A percentile compares a stretch with the other conserved stretches of the same genome.
Conservation (phyloP, 2,797 vertebrate species). For the Bryconaethiops microstoma region DNA sequence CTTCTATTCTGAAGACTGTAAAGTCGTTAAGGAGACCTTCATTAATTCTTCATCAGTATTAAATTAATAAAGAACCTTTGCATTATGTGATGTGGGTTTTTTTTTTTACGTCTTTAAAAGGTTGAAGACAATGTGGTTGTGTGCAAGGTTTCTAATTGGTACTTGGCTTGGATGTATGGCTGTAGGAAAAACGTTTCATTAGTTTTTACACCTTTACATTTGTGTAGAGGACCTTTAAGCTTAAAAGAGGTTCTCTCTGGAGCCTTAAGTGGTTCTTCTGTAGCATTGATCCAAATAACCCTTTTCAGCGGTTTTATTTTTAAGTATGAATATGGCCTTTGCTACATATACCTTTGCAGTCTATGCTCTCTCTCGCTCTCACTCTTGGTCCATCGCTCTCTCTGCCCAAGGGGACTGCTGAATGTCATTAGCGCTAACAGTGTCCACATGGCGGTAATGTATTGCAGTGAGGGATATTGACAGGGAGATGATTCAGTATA, state of each 20-base stretch:
- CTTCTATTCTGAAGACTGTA: no score
- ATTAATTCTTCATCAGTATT: no score
- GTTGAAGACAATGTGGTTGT: no score
- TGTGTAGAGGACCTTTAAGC: no score
- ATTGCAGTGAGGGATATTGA: constrained; percentile 79
- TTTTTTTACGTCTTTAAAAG: no score
- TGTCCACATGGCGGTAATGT: constrained; percentile 80
- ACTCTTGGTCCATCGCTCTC: constrained; percentile 61
- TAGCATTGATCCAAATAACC: neutral
- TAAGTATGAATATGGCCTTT: neutral
- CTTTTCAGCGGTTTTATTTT: neutral
- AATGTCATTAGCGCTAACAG: constrained; percentile 81
- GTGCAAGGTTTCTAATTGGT: neutral
- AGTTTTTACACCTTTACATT: neutral
- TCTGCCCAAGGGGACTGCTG: constrained; percentile 76
- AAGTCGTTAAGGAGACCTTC: no score
- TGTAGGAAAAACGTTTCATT: neutral
- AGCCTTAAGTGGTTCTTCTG: neutral
- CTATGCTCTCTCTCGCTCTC: constrained; percentile 60
- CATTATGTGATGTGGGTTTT: no score
- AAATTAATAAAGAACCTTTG: no score
- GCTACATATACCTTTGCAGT: constrained; percentile 12
- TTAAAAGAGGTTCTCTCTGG: neutral
- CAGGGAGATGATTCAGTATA: constrained; percentile 77
- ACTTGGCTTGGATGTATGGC: neutral